Conservation (phyloP, 1,140 invertebrate species). For the Microplitis demolitor region DNA sequence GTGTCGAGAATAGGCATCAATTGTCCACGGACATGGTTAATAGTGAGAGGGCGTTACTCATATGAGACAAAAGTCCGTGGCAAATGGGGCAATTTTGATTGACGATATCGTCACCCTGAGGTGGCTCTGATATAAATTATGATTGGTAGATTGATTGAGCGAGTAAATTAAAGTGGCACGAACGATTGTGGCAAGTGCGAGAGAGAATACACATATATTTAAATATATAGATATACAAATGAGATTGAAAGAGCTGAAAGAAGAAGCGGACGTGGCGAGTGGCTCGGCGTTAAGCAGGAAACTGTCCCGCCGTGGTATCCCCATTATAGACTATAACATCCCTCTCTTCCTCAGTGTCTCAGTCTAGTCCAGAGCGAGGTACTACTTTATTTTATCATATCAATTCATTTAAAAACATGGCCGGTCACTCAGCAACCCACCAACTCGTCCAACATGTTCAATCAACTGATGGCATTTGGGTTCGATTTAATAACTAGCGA, state of each 20-base stretch:
- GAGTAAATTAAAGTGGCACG: slow-evolving; percentile 31
- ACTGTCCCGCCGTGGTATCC: slow-evolving; percentile 59
- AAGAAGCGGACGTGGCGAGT: slow-evolving; percentile 59
- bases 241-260: slow-evolving; percentile 34
- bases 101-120: slow-evolving; percentile 60
- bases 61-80: slow-evolving; percentile 9
- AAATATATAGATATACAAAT: slow-evolving; percentile 2
- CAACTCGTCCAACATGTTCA: slow-evolving; percentile 2
- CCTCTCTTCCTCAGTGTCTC: slow-evolving; percentile 29
- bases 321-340: slow-evolving; percentile 42
- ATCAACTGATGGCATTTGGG: neutral
- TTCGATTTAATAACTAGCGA: neutral
- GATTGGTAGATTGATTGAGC: slow-evolving; percentile 56
- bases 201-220: neutral
- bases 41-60: neutral
- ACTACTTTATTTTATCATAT: slow-evolving; percentile 31
- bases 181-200: neutral
- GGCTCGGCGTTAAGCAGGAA: slow-evolving; percentile 62
- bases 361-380: neutral
- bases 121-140: slow-evolving; percentile 62
- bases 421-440: slow-evolving; percentile 16
- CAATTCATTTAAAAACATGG: slow-evolving; percentile 50
- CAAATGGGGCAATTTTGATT: slow-evolving; percentile 45
- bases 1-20: slow-evolving; percentile 6
- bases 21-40: neutral